A percentile compares a stretch with the other conserved stretches of the same genome.
phyloP scores from a whole-genome alignment of 2,113 vertebrate genomes.

The Amphiprion percula region DNA sequence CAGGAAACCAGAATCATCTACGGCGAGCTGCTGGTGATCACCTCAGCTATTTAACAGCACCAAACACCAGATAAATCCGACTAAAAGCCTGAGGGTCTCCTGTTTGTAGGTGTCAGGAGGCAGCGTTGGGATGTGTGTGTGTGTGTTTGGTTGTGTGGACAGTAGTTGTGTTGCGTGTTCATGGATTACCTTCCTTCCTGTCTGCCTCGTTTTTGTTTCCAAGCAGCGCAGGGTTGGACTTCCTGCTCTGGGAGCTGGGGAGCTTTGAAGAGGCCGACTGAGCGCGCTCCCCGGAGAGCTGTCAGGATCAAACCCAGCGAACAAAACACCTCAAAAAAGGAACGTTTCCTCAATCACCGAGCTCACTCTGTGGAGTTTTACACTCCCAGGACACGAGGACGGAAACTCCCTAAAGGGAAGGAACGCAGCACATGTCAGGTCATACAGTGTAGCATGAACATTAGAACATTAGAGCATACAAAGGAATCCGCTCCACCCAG shows the following conservation, averaged over 20 bases:
- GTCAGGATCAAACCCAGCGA: constrained; percentile 73
- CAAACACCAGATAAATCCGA: constrained; percentile 69
- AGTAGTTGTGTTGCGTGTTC: constrained; percentile 75
- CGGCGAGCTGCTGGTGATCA: constrained; percentile 45
- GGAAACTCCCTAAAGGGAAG: constrained; percentile 15
- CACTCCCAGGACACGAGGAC: constrained; percentile 27
- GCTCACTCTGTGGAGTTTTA: constrained; percentile 56
- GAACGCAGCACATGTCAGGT: constrained; percentile 25
- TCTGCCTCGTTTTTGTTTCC: constrained; percentile 74
- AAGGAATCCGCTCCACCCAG: background rate
- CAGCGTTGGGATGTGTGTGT: constrained; percentile 32
- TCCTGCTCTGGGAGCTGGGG: constrained; percentile 79
- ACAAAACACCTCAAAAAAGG: constrained; percentile 72
- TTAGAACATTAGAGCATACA: background rate
- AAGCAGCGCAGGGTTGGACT: constrained; percentile 80
- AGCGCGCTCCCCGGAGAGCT: constrained; percentile 70
- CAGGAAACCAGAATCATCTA: constrained; percentile 62
- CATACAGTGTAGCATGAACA: background rate
- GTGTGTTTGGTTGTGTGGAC: constrained; percentile 52
- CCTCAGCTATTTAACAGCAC: constrained; percentile 23
- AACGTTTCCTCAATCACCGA: constrained; percentile 76
- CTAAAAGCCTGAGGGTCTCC: constrained; percentile 40
- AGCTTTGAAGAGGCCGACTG: constrained; percentile 81
- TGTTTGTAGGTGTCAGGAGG: constrained; percentile 62
- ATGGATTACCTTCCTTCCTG: constrained; percentile 86